Evolutionary conservation across 2,797 vertebrate genomes (phyloP).

Genomic region (Scarus forsteni): DNA sequence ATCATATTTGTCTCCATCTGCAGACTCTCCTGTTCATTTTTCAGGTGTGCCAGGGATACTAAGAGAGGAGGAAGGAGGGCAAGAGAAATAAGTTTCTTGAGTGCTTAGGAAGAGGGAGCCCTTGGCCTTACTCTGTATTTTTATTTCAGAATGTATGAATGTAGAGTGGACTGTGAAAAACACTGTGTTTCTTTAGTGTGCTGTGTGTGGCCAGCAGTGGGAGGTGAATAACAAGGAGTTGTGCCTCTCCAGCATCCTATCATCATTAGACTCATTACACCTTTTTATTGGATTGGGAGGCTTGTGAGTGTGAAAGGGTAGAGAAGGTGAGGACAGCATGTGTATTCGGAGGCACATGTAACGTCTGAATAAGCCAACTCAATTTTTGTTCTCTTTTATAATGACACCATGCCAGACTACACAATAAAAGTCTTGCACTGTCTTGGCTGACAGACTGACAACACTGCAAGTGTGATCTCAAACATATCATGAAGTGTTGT

Average conservation of each 20-base stretch:
- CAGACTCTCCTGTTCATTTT: conserved; percentile 58
- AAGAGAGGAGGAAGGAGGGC: conserved; percentile 19
- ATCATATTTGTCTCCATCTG: conserved; percentile 46
- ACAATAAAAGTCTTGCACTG: no score
- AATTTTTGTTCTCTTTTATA: no score
- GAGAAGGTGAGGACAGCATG: conserved; percentile 3
- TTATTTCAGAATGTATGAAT: conserved; percentile 45
- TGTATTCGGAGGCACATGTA: conserved; percentile 2
- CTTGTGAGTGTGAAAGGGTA: conserved; percentile 13
- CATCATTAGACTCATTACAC: conserved; percentile 69
- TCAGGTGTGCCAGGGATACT: conserved; percentile 50
- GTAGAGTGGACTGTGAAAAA: conserved; percentile 31
- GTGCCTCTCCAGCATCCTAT: conserved; percentile 59
- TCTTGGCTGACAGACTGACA: no score
- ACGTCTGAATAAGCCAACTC: no score
- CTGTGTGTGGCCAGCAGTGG: conserved; percentile 52
- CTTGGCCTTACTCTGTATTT: conserved; percentile 34
- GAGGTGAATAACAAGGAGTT: conserved; percentile 67
- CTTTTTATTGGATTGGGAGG: conserved; percentile 45
- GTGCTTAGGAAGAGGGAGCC: conserved; percentile 27
- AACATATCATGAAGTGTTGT: no score
- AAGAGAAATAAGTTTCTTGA: conserved; percentile 8
- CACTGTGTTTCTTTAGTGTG: conserved; percentile 24
- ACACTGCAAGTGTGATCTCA: no score
- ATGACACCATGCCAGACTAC: no score